Evolutionary conservation across 2,888 invertebrate species (phyloP).

Genomic region (Limenitis arthemis): DNA sequence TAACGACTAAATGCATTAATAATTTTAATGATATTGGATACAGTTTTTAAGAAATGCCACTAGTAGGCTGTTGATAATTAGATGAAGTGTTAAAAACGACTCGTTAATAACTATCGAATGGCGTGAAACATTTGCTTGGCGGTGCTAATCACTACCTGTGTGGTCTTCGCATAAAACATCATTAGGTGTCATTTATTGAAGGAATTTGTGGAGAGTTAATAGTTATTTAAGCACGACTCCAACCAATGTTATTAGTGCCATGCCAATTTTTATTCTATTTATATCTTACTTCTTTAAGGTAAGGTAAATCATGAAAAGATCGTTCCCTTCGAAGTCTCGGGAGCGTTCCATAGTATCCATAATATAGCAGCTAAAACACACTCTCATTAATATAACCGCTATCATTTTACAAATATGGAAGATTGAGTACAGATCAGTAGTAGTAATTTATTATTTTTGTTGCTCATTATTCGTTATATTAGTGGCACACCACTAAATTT

Average conservation of each 20-base stretch:
- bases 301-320: slow-evolving; percentile 84
- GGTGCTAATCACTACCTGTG: slow-evolving; percentile 29
- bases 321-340: slow-evolving; percentile 83
- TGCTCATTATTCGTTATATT: background rate
- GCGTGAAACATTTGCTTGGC: slow-evolving; percentile 22
- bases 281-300: slow-evolving; percentile 82
- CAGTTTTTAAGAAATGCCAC: background rate
- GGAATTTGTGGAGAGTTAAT: slow-evolving; percentile 30
- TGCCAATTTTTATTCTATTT: slow-evolving; percentile 39
- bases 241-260: slow-evolving; percentile 32
- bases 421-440: too few relatives aligned
- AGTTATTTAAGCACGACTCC: slow-evolving; percentile 25
- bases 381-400: slow-evolving; percentile 14
- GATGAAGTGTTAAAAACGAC: slow-evolving; percentile 7
- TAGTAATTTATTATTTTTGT: slow-evolving; percentile 4
- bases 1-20: slow-evolving; percentile 6
- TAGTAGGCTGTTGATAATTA: background rate
- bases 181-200: slow-evolving; percentile 24
- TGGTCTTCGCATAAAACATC: slow-evolving; percentile 16
- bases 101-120: slow-evolving; percentile 24
- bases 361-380: slow-evolving; percentile 77
- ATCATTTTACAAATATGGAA: background rate
- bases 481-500: slow-evolving; percentile 5
- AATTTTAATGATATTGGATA: slow-evolving; percentile 2
- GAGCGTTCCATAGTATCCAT: slow-evolving; percentile 78